Base-by-base conservation (phyloP, 2,113 vertebrate species). In the Cottus gobio region DNA sequence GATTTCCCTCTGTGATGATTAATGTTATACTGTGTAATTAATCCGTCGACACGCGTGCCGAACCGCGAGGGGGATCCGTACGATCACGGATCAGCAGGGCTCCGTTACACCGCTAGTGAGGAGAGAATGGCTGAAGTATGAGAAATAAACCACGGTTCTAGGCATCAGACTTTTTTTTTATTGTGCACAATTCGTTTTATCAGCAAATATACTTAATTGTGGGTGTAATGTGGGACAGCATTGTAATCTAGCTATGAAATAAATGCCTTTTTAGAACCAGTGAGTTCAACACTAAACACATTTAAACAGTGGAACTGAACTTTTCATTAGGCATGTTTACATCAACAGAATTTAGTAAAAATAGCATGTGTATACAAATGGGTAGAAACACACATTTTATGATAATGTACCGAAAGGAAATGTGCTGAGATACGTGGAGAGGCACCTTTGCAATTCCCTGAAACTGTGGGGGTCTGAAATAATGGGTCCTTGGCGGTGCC, bases 401-500 rank as follows among this genome's bases (percentile, higher is more conserved):
- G 74, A 81, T 86, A 90, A 93, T 92, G 16, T 44, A 72, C 77
- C 36, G 34, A 73, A 86, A 79, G 79, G 50, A 88, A 90, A 87
- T 78, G 82, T 91, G 88, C 83, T 84, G 86, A 90, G 90, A 83
- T 89, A 81, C 75, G 87, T 89, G 71, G 74, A 87, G 86, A 92
- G 79, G 87, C 86, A 93, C 92, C 89, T 92, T 90, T 79, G 93
- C 93, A 94, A 93, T 94, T 93, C 90, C 78, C 82, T 36, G 24
- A 80, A 93, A 90, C 93, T 64, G 84, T 91, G 88, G 93, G 94
- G 92, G 94, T 90, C 92, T 92, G 85, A 93, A 94, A 94, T 95
- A 95, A 95, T 94, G 90, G 92, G 86, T 92, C 91, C 91, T 90
- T 85, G 87, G 90, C 83, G 70, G 88, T 50, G 80, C 75, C 76